Evolutionary conservation across 1,140 invertebrate genomes (phyloP).

Genomic region (Lepidurus apus): DNA sequence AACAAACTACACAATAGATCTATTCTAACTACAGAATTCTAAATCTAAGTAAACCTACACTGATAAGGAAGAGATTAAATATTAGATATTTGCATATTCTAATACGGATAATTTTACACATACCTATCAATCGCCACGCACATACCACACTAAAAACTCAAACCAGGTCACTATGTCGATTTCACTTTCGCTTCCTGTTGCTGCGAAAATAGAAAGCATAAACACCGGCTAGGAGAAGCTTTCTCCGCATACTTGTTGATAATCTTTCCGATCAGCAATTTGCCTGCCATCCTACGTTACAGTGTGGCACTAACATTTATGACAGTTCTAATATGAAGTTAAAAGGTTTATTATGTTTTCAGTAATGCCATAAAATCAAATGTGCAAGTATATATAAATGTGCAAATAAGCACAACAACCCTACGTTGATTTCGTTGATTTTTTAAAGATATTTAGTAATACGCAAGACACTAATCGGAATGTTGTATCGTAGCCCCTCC

Average conservation of each 20-base stretch:
- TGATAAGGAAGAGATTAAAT: neutral
- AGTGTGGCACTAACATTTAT: neutral
- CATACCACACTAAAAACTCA: neutral
- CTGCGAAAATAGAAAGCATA: slow-evolving; percentile 1
- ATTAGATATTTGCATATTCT: too few relatives aligned
- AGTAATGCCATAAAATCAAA: too few relatives aligned
- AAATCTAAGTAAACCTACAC: neutral
- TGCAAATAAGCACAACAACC: too few relatives aligned
- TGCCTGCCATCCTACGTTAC: neutral
- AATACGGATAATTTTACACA: neutral
- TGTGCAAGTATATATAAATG: too few relatives aligned
- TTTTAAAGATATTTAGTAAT: too few relatives aligned
- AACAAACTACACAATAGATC: neutral
- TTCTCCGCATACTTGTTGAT: neutral
- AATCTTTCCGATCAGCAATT: neutral
- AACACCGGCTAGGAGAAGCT: neutral
- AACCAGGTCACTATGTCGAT: slow-evolving; percentile 13
- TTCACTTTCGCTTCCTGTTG: neutral
- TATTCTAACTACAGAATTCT: neutral
- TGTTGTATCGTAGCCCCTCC: too few relatives aligned
- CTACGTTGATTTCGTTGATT: too few relatives aligned
- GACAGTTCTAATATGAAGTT: too few relatives aligned
- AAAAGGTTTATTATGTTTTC: too few relatives aligned
- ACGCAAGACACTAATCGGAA: too few relatives aligned
- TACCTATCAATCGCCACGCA: neutral